Evolutionary conservation across 1,140 invertebrate species (phyloP).

Genomic region (Danaus plexippus): DNA sequence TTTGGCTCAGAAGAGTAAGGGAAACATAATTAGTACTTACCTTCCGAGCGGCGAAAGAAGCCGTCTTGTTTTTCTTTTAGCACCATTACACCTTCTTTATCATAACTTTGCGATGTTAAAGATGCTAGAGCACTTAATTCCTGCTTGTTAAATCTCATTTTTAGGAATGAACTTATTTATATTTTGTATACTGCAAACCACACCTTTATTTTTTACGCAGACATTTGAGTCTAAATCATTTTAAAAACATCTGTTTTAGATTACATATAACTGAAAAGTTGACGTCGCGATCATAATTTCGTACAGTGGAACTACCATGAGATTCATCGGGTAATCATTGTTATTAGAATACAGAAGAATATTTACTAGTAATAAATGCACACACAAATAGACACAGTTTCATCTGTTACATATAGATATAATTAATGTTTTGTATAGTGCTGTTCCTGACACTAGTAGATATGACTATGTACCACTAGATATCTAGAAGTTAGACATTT

Average conservation of each 20-base stretch:
- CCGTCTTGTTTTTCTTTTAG: constrained; percentile 91
- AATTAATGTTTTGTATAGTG: neutral
- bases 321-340: too few relatives aligned
- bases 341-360: too few relatives aligned
- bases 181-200: constrained; percentile 23
- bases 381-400: too few relatives aligned
- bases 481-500: too few relatives aligned
- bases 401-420: too few relatives aligned
- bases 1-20: neutral
- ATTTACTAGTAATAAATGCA: too few relatives aligned
- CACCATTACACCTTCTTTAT: constrained; percentile 91
- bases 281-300: too few relatives aligned
- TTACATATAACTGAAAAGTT: too few relatives aligned
- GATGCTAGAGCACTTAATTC: constrained; percentile 88
- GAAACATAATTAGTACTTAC: constrained; percentile 73
- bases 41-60: constrained; percentile 91
- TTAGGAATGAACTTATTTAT: constrained; percentile 32
- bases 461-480: too few relatives aligned
- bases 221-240: constrained; percentile 9
- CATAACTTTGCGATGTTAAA: constrained; percentile 89
- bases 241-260: neutral
- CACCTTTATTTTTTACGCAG: constrained; percentile 16
- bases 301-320: too few relatives aligned
- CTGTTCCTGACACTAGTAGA: neutral
- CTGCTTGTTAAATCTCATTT: constrained; percentile 93